Base-by-base conservation (phyloP, 2,888 invertebrate species). In the Criorhina ranunculi region DNA sequence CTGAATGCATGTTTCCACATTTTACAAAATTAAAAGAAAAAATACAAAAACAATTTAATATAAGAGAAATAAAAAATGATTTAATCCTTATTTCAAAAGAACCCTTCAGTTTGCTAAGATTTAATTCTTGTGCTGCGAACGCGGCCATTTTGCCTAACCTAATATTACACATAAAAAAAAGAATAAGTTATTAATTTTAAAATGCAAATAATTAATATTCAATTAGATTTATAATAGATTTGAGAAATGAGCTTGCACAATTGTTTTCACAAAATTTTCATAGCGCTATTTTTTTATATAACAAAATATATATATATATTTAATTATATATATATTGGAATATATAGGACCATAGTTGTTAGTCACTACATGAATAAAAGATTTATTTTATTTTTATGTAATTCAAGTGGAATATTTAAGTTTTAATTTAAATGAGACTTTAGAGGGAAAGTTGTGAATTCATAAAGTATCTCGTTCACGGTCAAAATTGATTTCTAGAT, bases 201-300 rank as follows among this genome's bases (percentile, higher is more conserved):
- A 62, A 69, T 62, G 55, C n/a, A 59, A 62, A 67, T 40, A 53
- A 73, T 62, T 64, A 46, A 37, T 44, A 69, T 77, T 77, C 46
- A 79, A 73, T 83, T 73, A 79, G 60, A 78, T 83, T 82, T 60
- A 67, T 42, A 15, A 79, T 75, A 75, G 53, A 75, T 75, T 85
- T 76, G 70, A 76, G 53, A 85, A 85, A 85, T 76, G 85, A 85
- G 85, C 85, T 85, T 85, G 85, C 85, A 85, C 85, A 80, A 78
- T 78, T 78, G 69, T 70, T 78, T 78, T 24, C 24, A 24, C 24
- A 70, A 57, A 60, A 44, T 66, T 85, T 85, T 85, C 80, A 85
- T 85, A 85, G 85, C 75, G 80, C 80, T 85, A 85, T 85, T 85
- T 85, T 83, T 85, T 80, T 80, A 85, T 85, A 80, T 75, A 59